These are phyloP conservation scores for Pomacea maculata DNA, from an alignment of 1,140 invertebrate genomes.

Conservation along the genomic window DNA sequence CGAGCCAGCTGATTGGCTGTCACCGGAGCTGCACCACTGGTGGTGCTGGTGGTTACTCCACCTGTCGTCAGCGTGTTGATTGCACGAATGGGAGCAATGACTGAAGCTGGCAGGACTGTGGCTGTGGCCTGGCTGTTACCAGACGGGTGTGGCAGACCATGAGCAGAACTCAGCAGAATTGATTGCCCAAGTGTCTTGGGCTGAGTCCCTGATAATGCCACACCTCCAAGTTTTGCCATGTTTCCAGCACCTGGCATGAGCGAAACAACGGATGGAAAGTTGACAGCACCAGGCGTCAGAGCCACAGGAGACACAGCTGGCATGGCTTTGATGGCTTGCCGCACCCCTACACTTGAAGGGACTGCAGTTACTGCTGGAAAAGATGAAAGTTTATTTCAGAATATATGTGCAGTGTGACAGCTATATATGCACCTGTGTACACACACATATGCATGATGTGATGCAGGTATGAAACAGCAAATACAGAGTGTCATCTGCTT, in stretches of 20 bases:
- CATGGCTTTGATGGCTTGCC: not conserved
- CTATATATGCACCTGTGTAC: not conserved
- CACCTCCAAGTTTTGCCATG: not conserved
- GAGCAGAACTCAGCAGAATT: not conserved
- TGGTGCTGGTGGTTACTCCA: conserved; percentile 16
- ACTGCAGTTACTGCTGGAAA: not conserved
- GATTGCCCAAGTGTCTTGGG: conserved; percentile 8
- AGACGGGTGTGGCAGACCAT: not conserved
- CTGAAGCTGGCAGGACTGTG: conserved; percentile 1
- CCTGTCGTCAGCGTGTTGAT: conserved; percentile 20
- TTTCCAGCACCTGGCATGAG: not conserved
- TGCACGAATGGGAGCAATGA: conserved; percentile 15
- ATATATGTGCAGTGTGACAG: not conserved
- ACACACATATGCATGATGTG: not conserved
- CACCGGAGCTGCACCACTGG: conserved; percentile 17
- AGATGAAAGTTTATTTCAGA: not conserved
- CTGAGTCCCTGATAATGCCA: not conserved
- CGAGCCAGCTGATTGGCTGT: conserved; percentile 31
- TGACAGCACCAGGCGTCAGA: not conserved
- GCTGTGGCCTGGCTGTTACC: not conserved
- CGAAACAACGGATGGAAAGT: conserved; percentile 2
- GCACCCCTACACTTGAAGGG: not conserved
- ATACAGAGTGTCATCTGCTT: not conserved
- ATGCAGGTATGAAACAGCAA: not conserved
- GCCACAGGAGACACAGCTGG: not conserved